phyloP scores from a whole-genome alignment of 2,113 vertebrate genomes.

The Athene noctua region DNA sequence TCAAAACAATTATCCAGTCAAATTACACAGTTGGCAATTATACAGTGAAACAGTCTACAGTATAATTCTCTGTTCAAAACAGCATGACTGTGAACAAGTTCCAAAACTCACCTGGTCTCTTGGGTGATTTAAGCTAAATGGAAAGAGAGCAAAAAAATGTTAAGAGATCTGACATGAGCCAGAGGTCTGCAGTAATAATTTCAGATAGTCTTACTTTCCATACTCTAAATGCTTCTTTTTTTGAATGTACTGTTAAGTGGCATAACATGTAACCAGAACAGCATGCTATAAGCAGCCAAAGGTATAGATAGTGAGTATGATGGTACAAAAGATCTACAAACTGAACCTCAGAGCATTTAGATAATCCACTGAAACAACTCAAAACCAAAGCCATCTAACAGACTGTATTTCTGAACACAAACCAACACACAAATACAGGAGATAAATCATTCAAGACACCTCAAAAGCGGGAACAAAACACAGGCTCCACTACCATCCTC shows the following conservation, averaged over 20 bases:
- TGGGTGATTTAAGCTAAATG: slow-evolving; percentile 94
- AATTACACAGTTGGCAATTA: background rate
- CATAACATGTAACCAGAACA: background rate
- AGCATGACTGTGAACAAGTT: background rate
- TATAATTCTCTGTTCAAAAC: background rate
- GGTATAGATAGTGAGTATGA: background rate
- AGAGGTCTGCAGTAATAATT: background rate
- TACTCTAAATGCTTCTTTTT: background rate
- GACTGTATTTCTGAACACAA: rapidly evolving
- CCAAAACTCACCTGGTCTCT: slow-evolving; percentile 88
- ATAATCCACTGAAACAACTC: background rate
- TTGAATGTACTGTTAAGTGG: background rate
- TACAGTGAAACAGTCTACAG: background rate
- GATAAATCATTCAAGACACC: background rate
- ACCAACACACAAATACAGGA: background rate
- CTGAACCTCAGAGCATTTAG: background rate
- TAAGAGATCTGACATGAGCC: slow-evolving; percentile 44
- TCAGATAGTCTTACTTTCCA: background rate
- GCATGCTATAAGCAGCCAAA: background rate
- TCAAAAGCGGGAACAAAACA: background rate
- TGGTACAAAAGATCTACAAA: background rate
- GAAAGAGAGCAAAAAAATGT: slow-evolving; percentile 63
- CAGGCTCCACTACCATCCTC: background rate
- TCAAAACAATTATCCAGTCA: background rate
- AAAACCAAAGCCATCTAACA: background rate